These are phyloP conservation scores for Agriopis marginaria DNA, from an alignment of 2,888 invertebrate species.

Conservation along the genomic window DNA sequence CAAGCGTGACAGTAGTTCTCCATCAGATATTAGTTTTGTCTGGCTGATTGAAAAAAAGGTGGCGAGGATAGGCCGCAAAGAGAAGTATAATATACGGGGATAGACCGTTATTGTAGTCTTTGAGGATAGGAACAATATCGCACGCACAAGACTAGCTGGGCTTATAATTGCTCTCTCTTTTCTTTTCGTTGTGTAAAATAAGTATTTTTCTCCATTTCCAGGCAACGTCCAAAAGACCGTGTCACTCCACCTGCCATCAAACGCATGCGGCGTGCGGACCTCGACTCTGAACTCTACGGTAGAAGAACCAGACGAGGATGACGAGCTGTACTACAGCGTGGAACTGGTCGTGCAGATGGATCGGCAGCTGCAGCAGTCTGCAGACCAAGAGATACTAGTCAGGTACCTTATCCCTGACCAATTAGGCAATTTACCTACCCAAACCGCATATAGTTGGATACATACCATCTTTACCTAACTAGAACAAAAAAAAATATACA, in stretches of 20 bases:
- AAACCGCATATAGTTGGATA: not conserved
- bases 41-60: too few species aligned
- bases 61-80: too few species aligned
- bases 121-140: too few species aligned
- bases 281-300: constrained; percentile 72
- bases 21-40: too few species aligned
- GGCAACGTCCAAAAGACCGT: constrained; percentile 77
- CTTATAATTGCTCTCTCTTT: too few species aligned
- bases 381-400: constrained; percentile 89
- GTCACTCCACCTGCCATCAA: constrained; percentile 85
- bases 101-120: too few species aligned
- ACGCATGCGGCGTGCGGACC: constrained; percentile 90
- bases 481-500: too few species aligned
- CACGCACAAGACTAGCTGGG: too few species aligned
- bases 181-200: too few species aligned
- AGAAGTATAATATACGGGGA: too few species aligned
- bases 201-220: constrained; percentile 50
- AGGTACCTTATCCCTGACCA: constrained; percentile 56
- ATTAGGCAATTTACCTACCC: not conserved
- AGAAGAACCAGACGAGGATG: constrained; percentile 70
- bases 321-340: constrained; percentile 88
- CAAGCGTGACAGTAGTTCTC: too few species aligned
- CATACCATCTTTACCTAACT: too few species aligned
- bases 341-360: constrained; percentile 92
- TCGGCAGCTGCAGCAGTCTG: constrained; percentile 89